Evolutionary conservation across 2,113 vertebrate genomes (phyloP), one percentile per base, ranked within the genome.

Genomic region (Ranitomeya imitator): DNA sequence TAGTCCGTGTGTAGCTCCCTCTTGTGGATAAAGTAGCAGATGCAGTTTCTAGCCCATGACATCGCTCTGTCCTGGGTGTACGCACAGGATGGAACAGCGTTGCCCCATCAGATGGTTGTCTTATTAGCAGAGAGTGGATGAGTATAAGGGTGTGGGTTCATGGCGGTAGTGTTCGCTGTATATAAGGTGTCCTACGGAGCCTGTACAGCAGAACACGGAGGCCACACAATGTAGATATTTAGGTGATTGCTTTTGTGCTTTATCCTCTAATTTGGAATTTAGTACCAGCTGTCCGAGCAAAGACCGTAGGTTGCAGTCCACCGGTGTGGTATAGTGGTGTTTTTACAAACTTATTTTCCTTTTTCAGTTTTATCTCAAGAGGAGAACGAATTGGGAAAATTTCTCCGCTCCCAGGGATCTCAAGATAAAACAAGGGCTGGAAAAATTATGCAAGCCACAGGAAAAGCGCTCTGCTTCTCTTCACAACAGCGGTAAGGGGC

Each of bases 371-470:
- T 99, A 71, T 99, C 98, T 89, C 98, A 99, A 92, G 98, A 99
- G 92, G 98, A 99, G 95, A 99, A 97, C 54, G 98, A 99, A 92
- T 90, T 99, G 94, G 98, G 98, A 3, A 97, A 97, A 74, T 99
- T 99, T 94, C 96, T 99, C 90, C 97, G 98, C 90, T 95, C 96
- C 3, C 97, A 99, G 93, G 98, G 97, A 85, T 97, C 97, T 87
- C 97, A 99, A 93, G 97, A 99, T 92, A 98, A 97, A 95, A 97
- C 96, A 45, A 94, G 97, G 91, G 98, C 98, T 15, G 98, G 98
- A 87, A 99, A 99, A 93, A 99, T 99, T 95, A 99, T 99, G 98
- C 97, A 99, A 93, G 98, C 98, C 9, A 97, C 98, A 0, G 98
- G 98, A 85, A 99, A 99, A 92, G 97, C 98, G 0, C 97, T 99